Conservation (phyloP, 2,113 vertebrate species). For the Larimichthys crocea region DNA sequence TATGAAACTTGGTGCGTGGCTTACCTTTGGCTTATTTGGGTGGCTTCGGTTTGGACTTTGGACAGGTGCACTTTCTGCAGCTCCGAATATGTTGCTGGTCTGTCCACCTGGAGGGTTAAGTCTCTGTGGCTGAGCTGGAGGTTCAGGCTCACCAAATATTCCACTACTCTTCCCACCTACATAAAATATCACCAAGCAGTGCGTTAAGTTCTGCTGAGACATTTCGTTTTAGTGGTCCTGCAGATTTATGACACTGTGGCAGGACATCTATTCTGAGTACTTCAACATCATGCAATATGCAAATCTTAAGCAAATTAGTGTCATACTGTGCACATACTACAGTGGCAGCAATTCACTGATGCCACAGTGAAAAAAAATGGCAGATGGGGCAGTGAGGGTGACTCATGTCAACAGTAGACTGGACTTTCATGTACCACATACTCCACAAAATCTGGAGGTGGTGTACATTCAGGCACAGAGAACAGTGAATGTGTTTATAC, state of each 20-base stretch:
- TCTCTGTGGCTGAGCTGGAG: constrained; percentile 81
- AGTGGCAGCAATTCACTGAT: not conserved
- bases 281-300: not conserved
- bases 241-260: not conserved
- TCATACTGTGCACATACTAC: not conserved
- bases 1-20: not conserved
- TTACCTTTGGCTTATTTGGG: constrained; percentile 97
- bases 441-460: constrained; percentile 17
- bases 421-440: not conserved
- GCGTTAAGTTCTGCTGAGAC: not conserved
- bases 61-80: constrained; percentile 72
- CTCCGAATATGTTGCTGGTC: constrained; percentile 88
- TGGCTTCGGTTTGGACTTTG: constrained; percentile 80
- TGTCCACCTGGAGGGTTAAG: constrained; percentile 85
- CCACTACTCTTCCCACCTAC: constrained; percentile 88
- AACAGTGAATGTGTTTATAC: constrained; percentile 6
- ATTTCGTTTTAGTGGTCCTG: not conserved
- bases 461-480: not conserved
- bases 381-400: not conserved
- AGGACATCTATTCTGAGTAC: not conserved
- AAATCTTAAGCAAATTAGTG: not conserved
- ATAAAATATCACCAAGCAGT: constrained; percentile 11
- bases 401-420: not conserved
- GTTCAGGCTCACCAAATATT: constrained; percentile 88
- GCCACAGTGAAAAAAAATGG: not conserved